Base-by-base conservation (phyloP, 2,797 vertebrate genomes). In the Rhinoraja longicauda region DNA sequence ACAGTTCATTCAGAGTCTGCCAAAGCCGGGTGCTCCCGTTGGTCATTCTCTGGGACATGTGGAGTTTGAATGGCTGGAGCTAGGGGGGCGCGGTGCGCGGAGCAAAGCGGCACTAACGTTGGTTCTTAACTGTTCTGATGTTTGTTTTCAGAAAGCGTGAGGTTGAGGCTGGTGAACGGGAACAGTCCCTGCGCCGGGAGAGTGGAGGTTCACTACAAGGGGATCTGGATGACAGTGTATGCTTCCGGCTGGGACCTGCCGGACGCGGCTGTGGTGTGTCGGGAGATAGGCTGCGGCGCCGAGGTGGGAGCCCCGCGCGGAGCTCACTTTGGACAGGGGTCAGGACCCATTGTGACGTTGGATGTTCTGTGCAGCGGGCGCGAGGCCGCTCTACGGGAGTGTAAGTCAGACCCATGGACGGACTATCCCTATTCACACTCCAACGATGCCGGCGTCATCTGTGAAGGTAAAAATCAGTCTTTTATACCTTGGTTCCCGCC, bases 271-370 rank as follows among this genome's bases (percentile, higher is more conserved):
- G 79, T 82, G 4, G 79, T 82, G 79, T 82, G 79, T 4, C 79
- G 79, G 79, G 7, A 82, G 45, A 21, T 82, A 79, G 79, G 9
- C 45, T 82, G 79, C 45, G 79, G 79, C 39, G 45, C 8, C 0
- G 21, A 79, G 45, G 21, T 57, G 6, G 53, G 8, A 1, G 45
- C 79, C 53, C 79, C 24, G 9, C 9, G 79, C 45, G 8, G 10
- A 10, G 21, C 79, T 82, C 79, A 82, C 24, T 82, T 82, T 82
- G 79, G 79, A 1, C 8, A 53, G 5, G 79, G 79, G 0, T 1
- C 2, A 19, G 79, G 45, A 57, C 1, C 2, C 2, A 0, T 57
- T 82, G 24, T 29, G 0, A 26, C 24, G 9, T 0, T 0, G 1
- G 13, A 2, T 13, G 10, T 57, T 57, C 8, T 1, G 24, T 82